Conservation (phyloP, 1,140 invertebrate genomes). For the Lordiphosa stackelbergi region DNA sequence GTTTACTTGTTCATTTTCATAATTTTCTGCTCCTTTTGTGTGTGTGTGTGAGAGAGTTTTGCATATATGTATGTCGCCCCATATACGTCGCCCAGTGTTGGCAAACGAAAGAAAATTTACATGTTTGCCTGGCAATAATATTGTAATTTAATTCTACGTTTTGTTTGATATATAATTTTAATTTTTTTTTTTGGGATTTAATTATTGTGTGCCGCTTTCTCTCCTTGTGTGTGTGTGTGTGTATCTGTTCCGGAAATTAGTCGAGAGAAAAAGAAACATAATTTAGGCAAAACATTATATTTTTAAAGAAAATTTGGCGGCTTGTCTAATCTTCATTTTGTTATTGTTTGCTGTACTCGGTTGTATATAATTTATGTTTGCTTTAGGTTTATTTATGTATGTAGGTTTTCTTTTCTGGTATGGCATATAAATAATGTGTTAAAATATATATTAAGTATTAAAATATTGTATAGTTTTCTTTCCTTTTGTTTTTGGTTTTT, state of each 20-base stretch:
- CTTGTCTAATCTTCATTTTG: constrained; percentile 3
- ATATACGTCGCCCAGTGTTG: constrained; percentile 58
- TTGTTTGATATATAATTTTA: constrained; percentile 34
- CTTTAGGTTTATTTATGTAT: constrained; percentile 11
- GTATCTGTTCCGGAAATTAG: constrained; percentile 10
- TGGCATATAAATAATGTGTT: constrained; percentile 36
- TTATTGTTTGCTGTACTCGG: neutral
- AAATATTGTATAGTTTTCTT: constrained; percentile 66
- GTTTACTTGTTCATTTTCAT: constrained; percentile 47
- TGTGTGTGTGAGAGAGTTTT: constrained; percentile 7
- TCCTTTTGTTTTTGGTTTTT: constrained; percentile 18
- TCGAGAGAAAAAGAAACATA: constrained; percentile 14
- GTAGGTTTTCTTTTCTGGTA: neutral
- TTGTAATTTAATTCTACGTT: constrained; percentile 48
- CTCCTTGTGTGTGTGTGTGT: constrained; percentile 10
- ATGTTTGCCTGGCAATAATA: constrained; percentile 47
- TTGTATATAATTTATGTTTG: constrained; percentile 27
- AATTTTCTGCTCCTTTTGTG: constrained; percentile 26
- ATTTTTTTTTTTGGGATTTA: constrained; percentile 15
- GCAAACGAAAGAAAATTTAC: constrained; percentile 65
- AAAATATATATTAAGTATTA: constrained; percentile 71
- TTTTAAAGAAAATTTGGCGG: constrained; percentile 5
- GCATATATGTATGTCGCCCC: constrained; percentile 29
- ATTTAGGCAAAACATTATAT: constrained; percentile 19
- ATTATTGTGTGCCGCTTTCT: constrained; percentile 36